Conservation (phyloP, 2,888 invertebrate genomes). For the Gasteruption jaculator region DNA sequence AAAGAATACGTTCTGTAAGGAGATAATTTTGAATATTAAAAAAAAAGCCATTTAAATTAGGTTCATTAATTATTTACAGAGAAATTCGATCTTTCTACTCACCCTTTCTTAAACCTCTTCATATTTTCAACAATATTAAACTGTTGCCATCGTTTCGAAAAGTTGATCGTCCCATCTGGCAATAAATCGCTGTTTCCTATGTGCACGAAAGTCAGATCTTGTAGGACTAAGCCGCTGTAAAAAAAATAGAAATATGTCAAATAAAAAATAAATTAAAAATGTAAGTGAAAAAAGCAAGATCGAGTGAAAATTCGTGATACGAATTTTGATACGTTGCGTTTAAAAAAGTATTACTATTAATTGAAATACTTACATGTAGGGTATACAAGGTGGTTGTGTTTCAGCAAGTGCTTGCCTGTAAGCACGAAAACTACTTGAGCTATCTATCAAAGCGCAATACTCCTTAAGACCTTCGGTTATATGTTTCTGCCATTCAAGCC, state of each 20-base stretch:
- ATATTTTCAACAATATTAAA: conserved; percentile 97
- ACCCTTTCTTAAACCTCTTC: conserved; percentile 97
- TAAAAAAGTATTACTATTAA: neutral
- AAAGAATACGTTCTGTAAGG: conserved; percentile 81
- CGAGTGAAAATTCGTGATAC: neutral
- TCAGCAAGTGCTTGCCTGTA: conserved; percentile 92
- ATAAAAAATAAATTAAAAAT: neutral
- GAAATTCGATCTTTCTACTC: conserved; percentile 44
- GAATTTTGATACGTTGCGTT: neutral
- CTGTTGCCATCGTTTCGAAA: conserved; percentile 98
- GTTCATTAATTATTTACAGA: conserved; percentile 1
- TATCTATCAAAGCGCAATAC: conserved; percentile 94
- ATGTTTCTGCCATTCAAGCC: conserved; percentile 91
- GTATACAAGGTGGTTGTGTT: conserved; percentile 96
- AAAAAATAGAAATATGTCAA: conserved; percentile 9
- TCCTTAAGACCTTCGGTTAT: conserved; percentile 90
- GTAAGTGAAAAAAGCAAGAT: neutral
- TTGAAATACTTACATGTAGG: conserved; percentile 82
- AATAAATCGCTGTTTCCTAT: conserved; percentile 92
- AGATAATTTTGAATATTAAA: conserved; percentile 8
- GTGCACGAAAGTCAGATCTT: conserved; percentile 98
- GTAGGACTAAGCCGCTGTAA: conserved; percentile 89
- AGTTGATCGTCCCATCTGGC: conserved; percentile 84
- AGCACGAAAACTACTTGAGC: conserved; percentile 95
- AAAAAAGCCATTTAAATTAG: neutral